phyloP scores from a whole-genome alignment of 2,888 invertebrate species.

The Girardia tigrina region DNA sequence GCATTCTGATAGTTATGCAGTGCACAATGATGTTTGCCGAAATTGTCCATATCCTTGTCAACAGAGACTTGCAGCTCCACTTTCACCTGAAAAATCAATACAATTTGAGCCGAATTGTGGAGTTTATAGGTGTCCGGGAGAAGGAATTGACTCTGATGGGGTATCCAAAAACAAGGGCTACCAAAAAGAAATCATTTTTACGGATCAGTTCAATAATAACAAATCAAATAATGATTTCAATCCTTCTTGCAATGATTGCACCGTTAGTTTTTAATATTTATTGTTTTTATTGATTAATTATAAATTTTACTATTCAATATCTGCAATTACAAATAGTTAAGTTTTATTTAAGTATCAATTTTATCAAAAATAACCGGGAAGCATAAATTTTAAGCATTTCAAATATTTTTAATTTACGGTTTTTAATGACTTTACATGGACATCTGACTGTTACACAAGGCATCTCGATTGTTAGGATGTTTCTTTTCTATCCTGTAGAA shows the following conservation, averaged over 20 bases:
- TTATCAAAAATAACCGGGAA: too few relatives aligned
- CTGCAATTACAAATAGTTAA: too few relatives aligned
- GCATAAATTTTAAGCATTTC: neutral
- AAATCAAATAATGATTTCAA: neutral
- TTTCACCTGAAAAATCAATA: neutral
- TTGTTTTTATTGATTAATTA: too few relatives aligned
- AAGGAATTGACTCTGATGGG: neutral
- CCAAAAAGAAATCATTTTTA: neutral
- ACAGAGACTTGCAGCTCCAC: neutral
- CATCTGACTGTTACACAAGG: too few relatives aligned
- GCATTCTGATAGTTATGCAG: neutral
- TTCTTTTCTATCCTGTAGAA: too few relatives aligned
- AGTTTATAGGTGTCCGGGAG: neutral
- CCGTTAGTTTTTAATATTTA: too few relatives aligned
- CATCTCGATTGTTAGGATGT: too few relatives aligned
- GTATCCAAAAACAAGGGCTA: neutral
- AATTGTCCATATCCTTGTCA: constrained; percentile 7
- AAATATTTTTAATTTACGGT: neutral
- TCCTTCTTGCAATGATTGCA: neutral
- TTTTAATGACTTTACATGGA: too few relatives aligned
- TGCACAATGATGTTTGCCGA: neutral
- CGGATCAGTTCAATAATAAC: neutral
- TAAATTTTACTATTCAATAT: neutral
- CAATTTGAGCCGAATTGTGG: neutral
- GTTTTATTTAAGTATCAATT: too few relatives aligned